Evolutionary conservation across 1,140 invertebrate genomes (phyloP), one percentile per base, ranked within the genome.

Genomic region (Hyles euphorbiae): DNA sequence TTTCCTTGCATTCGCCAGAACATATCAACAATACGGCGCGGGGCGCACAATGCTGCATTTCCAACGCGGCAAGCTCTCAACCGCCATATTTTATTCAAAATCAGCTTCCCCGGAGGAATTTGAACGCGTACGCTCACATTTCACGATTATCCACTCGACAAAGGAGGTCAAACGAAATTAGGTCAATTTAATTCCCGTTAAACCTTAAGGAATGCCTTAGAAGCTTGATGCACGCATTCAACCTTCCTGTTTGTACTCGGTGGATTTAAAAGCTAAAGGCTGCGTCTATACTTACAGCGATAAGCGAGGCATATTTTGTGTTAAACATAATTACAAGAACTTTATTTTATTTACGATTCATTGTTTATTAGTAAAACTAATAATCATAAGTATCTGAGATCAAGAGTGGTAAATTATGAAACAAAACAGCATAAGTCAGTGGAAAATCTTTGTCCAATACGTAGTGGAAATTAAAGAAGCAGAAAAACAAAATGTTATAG

Each of bases 131-230:
- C 49, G 49, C 49, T 34, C 32, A 56, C 54, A 43, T 56, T 56
- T 61, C 55, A 61, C 48, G 33, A 50, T 52, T 56, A 53, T 56
- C 60, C n/a, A 49, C 48, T 57, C 45, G 34, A 58, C 60, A 53
- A 62, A 53, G 48, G 36, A 53, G 55, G 51, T 62, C 55, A 49
- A 57, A 58, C 44, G 55, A 58, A 62, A 62, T 58, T 53, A 62
- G 60, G 60, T 62, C 60, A 62, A 58, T 54, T 58, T 57, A 54
- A 62, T 53, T 58, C 46, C 46, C 60, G 51, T 47, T 61, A 61
- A 61, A 56, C 59, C 33, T 61, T 32, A 56, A 61, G 60, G 54
- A 61, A 61, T 61, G 50, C 46, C 49, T 61, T 43, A 47, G 34
- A 32, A 52, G 54, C 43, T 51, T 56, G 54, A 43, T 61, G 48